Evolutionary conservation across 2,888 invertebrate species (phyloP).

Genomic region (Rugalucina vietnamica): DNA sequence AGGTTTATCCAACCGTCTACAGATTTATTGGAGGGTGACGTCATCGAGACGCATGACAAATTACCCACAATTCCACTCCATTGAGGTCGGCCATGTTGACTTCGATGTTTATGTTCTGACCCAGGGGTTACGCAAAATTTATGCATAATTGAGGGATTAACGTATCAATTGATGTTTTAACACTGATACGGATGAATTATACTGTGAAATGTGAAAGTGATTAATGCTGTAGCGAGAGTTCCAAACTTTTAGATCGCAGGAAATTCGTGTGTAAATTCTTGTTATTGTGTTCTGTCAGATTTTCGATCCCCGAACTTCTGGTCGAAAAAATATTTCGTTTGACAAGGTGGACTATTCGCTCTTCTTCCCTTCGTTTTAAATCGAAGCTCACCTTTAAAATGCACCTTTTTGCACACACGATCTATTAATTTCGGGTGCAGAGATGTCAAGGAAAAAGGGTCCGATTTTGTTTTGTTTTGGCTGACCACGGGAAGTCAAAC

Average conservation of each 20-base stretch:
- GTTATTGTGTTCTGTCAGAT: constrained; percentile 1
- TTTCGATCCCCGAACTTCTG: background rate
- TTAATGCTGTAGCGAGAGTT: background rate
- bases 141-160: background rate
- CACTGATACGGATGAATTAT: background rate
- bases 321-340: background rate
- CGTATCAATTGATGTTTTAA: background rate
- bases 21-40: too few species aligned
- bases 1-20: too few species aligned
- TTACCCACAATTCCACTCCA: constrained; percentile 65
- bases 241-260: background rate
- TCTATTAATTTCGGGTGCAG: background rate
- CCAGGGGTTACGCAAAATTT: constrained; percentile 15
- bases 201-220: background rate
- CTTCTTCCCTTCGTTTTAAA: background rate
- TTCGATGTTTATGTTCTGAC: constrained; percentile 40
- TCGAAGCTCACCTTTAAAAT: background rate
- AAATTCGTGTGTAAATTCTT: background rate
- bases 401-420: background rate
- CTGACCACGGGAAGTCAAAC: constrained; percentile 33
- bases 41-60: constrained; percentile 54
- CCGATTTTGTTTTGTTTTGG: constrained; percentile 34
- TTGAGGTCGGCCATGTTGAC: constrained; percentile 69
- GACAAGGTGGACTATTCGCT: background rate
- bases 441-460: background rate